Percentiles rank a stretch among this genome's conserved stretches.
phyloP scores from a whole-genome alignment of 2,113 vertebrate genomes.

The Suricata suricatta region DNA sequence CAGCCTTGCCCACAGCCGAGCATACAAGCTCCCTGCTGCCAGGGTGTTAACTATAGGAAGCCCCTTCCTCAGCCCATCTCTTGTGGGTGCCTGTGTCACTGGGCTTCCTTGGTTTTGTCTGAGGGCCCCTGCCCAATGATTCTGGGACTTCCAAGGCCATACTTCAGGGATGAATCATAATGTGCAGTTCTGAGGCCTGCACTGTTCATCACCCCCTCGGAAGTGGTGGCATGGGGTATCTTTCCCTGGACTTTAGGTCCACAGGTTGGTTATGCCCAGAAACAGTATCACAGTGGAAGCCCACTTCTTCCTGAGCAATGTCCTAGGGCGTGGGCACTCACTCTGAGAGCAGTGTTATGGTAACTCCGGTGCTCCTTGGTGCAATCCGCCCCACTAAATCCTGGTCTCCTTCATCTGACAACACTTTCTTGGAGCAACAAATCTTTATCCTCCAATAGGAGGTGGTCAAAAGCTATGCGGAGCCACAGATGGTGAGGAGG shows the following conservation, averaged over 20 bases:
- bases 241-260: background rate
- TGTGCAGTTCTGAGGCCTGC: background rate
- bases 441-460: background rate
- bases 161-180: background rate
- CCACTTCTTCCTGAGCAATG: background rate
- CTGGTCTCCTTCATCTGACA: background rate
- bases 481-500: background rate
- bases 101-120: background rate
- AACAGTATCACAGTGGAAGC: background rate
- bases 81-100: background rate
- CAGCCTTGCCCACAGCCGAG: background rate
- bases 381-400: accelerated
- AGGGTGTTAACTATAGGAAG: background rate
- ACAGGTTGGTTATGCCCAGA: background rate
- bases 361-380: background rate
- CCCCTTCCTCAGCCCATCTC: background rate
- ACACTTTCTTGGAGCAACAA: background rate
- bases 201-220: background rate
- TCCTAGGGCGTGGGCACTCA: background rate
- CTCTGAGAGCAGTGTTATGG: background rate
- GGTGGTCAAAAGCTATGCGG: background rate
- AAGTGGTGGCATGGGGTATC: background rate
- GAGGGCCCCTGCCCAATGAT: background rate
- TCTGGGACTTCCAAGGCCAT: background rate
- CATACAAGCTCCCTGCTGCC: background rate